Evolutionary conservation across 1,140 invertebrate genomes (phyloP), one percentile per base, ranked within the genome.

Genomic region (Pollicipes pollicipes): DNA sequence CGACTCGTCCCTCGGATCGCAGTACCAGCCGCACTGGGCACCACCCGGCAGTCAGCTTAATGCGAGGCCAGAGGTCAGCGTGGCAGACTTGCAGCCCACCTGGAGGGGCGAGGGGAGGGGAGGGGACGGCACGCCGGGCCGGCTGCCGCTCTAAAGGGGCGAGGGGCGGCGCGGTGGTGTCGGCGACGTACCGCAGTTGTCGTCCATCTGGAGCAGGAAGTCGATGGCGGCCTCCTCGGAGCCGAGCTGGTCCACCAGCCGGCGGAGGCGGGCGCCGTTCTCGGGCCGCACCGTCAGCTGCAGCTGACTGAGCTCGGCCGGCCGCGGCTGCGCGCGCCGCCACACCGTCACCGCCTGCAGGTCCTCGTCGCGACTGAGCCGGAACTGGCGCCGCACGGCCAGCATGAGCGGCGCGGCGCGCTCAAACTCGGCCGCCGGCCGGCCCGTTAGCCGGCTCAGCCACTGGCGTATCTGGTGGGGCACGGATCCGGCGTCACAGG

Each of bases 151-250:
- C n/a, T n/a, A n/a, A n/a, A n/a, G n/a, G n/a, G n/a, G n/a, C n/a
- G n/a, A n/a, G n/a, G n/a, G n/a, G n/a, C n/a, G n/a, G n/a, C n/a
- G n/a, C n/a, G n/a, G n/a, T n/a, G n/a, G n/a, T n/a, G n/a, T n/a
- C n/a, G n/a, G n/a, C 28, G 3, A 66, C 64, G 1, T 10, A 66
- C 64, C 64, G 27, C 64, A 66, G 27, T 66, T 27, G 27, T 66
- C 64, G 10, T 66, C 64, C 64, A 66, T 66, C 28, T 66, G 64
- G 6, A 66, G 64, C 64, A 66, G 64, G 28, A 66, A 66, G 3
- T 66, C 64, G 64, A 66, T 66, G 64, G 64, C 64, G n/a, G 64
- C n/a, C 64, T 66, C 64, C 27, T 27, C 64, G 4, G 64, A 66
- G 3, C 64, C 64, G 27, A 66, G 64, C 64, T 66, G 64, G 24